Evolutionary conservation across 53 echinoderm and acorn worm species (phyloP).

Genomic region (Apostichopus leukothele): DNA sequence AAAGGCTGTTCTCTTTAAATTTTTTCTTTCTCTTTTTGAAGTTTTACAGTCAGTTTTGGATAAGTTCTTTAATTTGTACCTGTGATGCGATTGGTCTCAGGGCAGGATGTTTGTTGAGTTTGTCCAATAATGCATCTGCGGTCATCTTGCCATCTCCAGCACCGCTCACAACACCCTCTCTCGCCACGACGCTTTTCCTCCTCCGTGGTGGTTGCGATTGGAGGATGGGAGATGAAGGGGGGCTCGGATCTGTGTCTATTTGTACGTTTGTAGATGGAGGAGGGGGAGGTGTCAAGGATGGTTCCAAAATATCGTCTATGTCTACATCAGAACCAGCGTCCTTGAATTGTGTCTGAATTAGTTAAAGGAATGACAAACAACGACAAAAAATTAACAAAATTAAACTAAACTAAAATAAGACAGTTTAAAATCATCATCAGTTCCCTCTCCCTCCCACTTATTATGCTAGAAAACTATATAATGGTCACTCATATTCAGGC

Average conservation of each 20-base stretch:
- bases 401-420: too few species aligned
- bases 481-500: too few species aligned
- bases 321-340: not conserved
- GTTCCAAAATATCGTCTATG: slow-evolving; percentile 19
- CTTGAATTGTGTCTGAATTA: slow-evolving; percentile 11
- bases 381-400: too few species aligned
- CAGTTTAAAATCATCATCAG: too few species aligned
- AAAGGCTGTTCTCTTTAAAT: too few species aligned
- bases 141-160: not conserved
- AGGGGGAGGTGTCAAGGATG: not conserved
- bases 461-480: too few species aligned
- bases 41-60: too few species aligned
- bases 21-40: too few species aligned
- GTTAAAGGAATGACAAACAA: not conserved
- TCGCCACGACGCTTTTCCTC: slow-evolving; percentile 13
- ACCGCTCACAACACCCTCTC: not conserved
- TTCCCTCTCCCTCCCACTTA: too few species aligned
- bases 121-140: not conserved
- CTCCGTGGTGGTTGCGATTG: slow-evolving; percentile 15
- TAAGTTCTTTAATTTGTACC: not conserved
- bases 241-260: slow-evolving; percentile 32
- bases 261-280: slow-evolving; percentile 17
- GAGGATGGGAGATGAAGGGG: slow-evolving; percentile 26
- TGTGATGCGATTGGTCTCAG: slow-evolving; percentile 51
- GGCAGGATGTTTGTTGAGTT: slow-evolving; percentile 50